Evolutionary conservation across 2,797 vertebrate species (phyloP), one percentile per base, ranked within the genome.

Genomic region (Spondyliosoma cantharus): DNA sequence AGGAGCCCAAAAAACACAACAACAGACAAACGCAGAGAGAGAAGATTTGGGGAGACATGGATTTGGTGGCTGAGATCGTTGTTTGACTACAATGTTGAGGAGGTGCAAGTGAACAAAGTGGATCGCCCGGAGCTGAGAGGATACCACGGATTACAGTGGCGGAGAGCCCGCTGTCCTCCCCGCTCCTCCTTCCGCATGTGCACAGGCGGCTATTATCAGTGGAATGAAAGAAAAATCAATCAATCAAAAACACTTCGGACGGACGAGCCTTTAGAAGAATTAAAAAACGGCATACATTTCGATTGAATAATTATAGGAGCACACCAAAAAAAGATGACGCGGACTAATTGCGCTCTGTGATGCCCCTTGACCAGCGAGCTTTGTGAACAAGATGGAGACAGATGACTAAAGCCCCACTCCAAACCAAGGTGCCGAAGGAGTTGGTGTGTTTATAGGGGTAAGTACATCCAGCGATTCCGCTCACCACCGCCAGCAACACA

Each of bases 31-130:
- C 43, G 84, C 82, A 80, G 80, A 78, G 59, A 60, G 66, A 81
- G 80, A 54, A 86, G 78, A 81, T 78, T 83, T 88, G 56, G 58
- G 82, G 76, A 19, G 70, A 80, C 53, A n/a, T 58, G 77, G 82
- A 90, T 89, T 85, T 81, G 57, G 74, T 67, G 76, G 73, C 70
- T 86, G 78, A 84, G 83, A 80, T 83, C 80, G 81, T 81, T 85
- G 83, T 87, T 80, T 25, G 75, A 75, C 86, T 59, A 79, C 80
- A 78, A 74, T 82, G 83, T 77, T 56, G 79, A 79, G 85, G 48
- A 72, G 85, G 72, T 75, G 52, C 63, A 53, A 85, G 86, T 70
- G 71, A 86, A 50, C 1, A 20, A 65, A 11, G 71, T 17, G 80
- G 71, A 85, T 78, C 0, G 79, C 86, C 85, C 48, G 54, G 20